These are phyloP conservation scores for Tamandua tetradactyla DNA, from an alignment of 2,797 vertebrate species.

Conservation along the genomic window DNA sequence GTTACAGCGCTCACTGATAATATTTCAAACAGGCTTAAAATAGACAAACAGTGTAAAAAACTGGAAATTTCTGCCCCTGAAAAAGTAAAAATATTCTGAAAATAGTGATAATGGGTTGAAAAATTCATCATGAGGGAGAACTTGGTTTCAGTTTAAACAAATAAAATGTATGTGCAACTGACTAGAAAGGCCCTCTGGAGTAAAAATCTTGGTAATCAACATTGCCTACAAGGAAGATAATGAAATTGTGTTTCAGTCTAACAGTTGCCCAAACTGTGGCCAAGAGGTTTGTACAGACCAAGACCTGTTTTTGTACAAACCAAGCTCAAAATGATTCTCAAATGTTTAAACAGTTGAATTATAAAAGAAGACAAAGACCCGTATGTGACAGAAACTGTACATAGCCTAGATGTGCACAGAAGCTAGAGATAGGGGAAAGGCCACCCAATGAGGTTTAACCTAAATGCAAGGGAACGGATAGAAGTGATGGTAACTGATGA, in stretches of 20 bases:
- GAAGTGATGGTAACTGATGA: no score
- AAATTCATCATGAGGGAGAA: not conserved
- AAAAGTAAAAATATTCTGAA: not conserved
- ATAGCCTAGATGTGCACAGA: no score
- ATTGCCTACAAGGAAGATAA: not conserved
- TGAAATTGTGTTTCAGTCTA: not conserved
- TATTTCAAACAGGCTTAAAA: slow-evolving; percentile 52
- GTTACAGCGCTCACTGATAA: slow-evolving; percentile 32
- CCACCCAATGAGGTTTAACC: no score
- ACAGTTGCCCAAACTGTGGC: not conserved
- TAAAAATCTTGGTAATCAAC: not conserved
- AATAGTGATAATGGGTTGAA: not conserved
- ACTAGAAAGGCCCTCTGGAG: not conserved
- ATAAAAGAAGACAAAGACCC: not conserved
- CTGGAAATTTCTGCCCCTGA: slow-evolving; percentile 46
- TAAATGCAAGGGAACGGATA: no score
- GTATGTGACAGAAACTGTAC: not conserved
- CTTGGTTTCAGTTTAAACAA: not conserved
- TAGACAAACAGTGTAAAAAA: not conserved
- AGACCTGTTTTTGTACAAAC: not conserved
- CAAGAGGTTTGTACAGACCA: not conserved
- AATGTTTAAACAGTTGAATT: not conserved
- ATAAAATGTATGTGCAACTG: not conserved
- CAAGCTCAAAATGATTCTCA: not conserved
- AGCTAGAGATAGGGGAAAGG: no score